Conservation (phyloP, 2,797 vertebrate genomes). For the Crocodylus rhombifer region DNA sequence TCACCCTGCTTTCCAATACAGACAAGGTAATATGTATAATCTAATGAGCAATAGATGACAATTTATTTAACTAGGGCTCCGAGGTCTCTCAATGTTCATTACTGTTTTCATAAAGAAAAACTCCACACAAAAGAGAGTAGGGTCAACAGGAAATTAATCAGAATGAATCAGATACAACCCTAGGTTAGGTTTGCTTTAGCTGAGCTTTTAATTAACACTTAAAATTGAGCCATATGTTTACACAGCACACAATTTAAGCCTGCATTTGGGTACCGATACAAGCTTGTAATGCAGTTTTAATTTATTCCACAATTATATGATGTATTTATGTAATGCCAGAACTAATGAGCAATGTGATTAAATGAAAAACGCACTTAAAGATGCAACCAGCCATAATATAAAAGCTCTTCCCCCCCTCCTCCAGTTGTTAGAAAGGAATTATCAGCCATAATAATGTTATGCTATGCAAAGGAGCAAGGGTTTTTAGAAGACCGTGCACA, state of each 20-base stretch:
- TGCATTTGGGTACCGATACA: not conserved
- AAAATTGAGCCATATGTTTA: not conserved
- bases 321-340: not conserved
- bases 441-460: not conserved
- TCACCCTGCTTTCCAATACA: not conserved
- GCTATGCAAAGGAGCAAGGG: not conserved
- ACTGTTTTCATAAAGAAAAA: not conserved
- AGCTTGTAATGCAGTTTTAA: not conserved
- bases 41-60: not conserved
- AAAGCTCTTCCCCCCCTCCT: not conserved
- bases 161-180: not conserved
- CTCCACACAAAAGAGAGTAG: accelerated
- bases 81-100: not conserved
- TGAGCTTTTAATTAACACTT: not conserved
- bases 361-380: not conserved
- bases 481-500: not conserved
- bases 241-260: not conserved
- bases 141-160: not conserved
- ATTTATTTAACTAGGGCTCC: not conserved
- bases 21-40: not conserved
- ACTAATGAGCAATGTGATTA: not conserved
- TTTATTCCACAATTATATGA: not conserved
- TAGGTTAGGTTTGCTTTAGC: not conserved
- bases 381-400: not conserved
- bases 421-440: not conserved